Evolutionary conservation across 2,113 vertebrate species (phyloP), one percentile per base, ranked within the genome.

Genomic region (Gallinago jamesoni): DNA sequence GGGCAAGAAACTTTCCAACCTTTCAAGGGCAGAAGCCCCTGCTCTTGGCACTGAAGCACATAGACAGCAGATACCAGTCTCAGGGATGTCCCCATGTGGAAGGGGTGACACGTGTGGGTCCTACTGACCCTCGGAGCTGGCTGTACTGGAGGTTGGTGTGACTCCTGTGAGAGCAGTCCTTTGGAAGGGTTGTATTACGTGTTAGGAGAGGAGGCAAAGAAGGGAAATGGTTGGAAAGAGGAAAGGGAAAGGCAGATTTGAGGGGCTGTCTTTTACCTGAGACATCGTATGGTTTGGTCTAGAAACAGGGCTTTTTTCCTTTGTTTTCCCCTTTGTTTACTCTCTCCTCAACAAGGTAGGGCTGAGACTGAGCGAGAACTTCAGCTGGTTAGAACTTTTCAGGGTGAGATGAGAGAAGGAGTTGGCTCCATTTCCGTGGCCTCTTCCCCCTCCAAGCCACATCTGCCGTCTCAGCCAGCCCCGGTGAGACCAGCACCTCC

Each of bases 91-190:
- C 27, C 25, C 35, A 19, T 33, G 20, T 21, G 17, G 48, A 47
- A 77, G 21, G 6, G 52, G 27, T 41, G 24, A 9, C 5, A 16
- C 2, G 2, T 10, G 27, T 4, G 11, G 5, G 19, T 60, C 1
- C 0, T 7, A 11, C 5, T 27, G 35, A 57, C 4, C 20, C 47
- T 30, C 7, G 2, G 30, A 24, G 52, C 27, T 30, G 25, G 47
- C 6, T 2, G 8, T 21, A 8, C 2, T 39, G 37, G 37, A 39
- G 37, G 37, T 30, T 17, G 56, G 20, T 17, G 66, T 19, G 14
- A 39, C 37, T 67, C 21, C 31, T 12, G 20, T 4, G 43, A 45
- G 50, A 75, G n/a, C 35, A 17, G 24, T 10, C 27, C 47, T 73
- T 33, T 39, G 33, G 55, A 35, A 50, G 33, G 9, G 18, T 8